Percentiles rank a stretch among this genome's conserved stretches.
Evolutionary conservation across 2,797 vertebrate genomes (phyloP).

Genomic region (Macrochelys suwanniensis): DNA sequence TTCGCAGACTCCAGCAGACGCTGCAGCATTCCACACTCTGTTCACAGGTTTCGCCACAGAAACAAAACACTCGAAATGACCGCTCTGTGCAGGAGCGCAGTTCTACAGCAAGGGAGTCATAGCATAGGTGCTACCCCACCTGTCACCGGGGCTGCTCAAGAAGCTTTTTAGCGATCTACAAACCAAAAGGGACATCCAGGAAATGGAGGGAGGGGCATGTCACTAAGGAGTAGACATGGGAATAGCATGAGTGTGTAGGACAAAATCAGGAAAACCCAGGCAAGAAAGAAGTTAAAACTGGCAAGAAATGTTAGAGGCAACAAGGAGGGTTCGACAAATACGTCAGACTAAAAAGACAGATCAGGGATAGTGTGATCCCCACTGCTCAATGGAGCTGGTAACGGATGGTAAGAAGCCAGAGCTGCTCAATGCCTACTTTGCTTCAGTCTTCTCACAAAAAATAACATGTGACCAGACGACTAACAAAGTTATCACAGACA

Average conservation of each 20-base stretch:
- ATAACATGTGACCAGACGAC: neutral
- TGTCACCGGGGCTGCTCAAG: accelerated
- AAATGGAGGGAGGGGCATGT: no score
- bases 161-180: neutral
- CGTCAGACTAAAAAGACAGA: no score
- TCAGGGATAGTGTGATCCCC: neutral
- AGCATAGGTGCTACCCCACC: no score
- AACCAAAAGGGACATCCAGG: neutral
- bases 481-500: neutral
- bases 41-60: no score
- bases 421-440: neutral
- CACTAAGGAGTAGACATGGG: neutral
- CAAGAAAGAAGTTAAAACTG: neutral
- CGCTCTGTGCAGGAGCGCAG: no score
- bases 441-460: neutral
- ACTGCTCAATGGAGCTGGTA: neutral
- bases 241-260: neutral
- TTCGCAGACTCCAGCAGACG: no score
- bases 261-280: neutral
- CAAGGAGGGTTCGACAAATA: neutral
- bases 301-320: neutral
- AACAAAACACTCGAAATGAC: no score
- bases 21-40: no score
- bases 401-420: neutral
- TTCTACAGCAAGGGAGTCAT: no score